Percentiles rank a stretch among this genome's conserved stretches.
These are phyloP conservation scores for Gymnocypris eckloni DNA, from an alignment of 2,797 vertebrate species.

Conservation along the genomic window DNA sequence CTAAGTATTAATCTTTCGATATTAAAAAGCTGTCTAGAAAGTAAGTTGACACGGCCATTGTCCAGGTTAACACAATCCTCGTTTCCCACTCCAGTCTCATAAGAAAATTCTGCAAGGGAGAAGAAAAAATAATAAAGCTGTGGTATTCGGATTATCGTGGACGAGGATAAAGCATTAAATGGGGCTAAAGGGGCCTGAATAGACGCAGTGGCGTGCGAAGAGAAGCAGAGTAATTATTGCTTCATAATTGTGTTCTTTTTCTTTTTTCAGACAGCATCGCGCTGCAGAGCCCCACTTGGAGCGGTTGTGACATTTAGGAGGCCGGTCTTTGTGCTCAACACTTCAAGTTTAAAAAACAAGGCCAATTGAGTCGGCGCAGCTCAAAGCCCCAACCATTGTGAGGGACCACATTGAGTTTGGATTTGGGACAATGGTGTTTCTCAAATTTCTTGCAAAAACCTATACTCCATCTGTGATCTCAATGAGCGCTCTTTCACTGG, in stretches of 20 bases:
- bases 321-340: conserved; percentile 89
- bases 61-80: conserved; percentile 43
- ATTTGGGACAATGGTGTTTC: conserved; percentile 98
- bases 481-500: conserved; percentile 87
- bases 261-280: conserved; percentile 68
- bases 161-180: conserved; percentile 81
- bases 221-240: conserved; percentile 85
- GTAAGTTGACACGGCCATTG: conserved; percentile 28
- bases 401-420: conserved; percentile 94
- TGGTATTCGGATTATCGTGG: conserved; percentile 80
- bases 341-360: conserved; percentile 98
- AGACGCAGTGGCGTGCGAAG: conserved; percentile 77
- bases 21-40: conserved; percentile 34
- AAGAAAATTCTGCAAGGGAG: conserved; percentile 51
- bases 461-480: conserved; percentile 98
- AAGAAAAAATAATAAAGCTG: conserved; percentile 67
- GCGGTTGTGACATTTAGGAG: conserved; percentile 90
- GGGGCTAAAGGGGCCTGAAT: conserved; percentile 80
- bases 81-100: conserved; percentile 40
- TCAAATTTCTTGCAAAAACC: conserved; percentile 96
- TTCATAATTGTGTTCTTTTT: conserved; percentile 85
- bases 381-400: conserved; percentile 91
- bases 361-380: conserved; percentile 90
- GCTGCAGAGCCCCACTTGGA: conserved; percentile 77
- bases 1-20: conserved; percentile 18